Evolutionary conservation across 2,113 vertebrate genomes (phyloP).

Genomic region (Paedocypris sp.): DNA sequence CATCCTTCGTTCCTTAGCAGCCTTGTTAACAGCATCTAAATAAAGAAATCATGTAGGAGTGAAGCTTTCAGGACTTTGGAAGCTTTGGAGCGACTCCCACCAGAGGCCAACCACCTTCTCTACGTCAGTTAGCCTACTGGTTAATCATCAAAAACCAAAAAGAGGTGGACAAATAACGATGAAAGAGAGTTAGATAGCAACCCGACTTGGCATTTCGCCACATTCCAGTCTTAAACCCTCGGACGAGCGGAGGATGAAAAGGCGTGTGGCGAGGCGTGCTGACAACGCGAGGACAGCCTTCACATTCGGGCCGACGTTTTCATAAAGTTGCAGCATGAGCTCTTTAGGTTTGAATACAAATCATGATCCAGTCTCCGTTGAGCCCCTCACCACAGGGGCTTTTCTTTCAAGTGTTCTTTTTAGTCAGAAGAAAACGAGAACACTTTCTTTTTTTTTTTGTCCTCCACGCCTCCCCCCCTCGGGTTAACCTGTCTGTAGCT

Average conservation of each 20-base stretch:
- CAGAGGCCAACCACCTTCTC: conserved; percentile 37
- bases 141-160: conserved; percentile 39
- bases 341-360: conserved; percentile 29
- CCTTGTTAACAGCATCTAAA: conserved; percentile 24
- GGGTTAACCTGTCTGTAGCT: conserved; percentile 22
- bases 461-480: no score
- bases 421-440: conserved; percentile 5
- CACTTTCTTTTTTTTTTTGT: neutral
- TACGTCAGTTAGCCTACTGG: conserved; percentile 37
- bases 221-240: conserved; percentile 25
- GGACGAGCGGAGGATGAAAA: conserved; percentile 12
- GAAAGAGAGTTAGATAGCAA: no score
- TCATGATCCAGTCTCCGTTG: conserved; percentile 13
- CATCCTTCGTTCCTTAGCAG: conserved; percentile 19
- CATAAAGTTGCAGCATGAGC: conserved; percentile 25
- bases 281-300: conserved; percentile 13
- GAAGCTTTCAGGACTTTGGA: conserved; percentile 27
- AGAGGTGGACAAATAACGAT: conserved; percentile 28
- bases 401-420: conserved; percentile 26
- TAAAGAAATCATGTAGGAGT: conserved; percentile 28
- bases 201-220: conserved; percentile 31
- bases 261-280: conserved; percentile 20
- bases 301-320: conserved; percentile 20
- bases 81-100: conserved; percentile 32
- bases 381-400: conserved; percentile 21